These are phyloP conservation scores for Dryobota labecula DNA, from an alignment of 2,888 invertebrate species.

Conservation along the genomic window DNA sequence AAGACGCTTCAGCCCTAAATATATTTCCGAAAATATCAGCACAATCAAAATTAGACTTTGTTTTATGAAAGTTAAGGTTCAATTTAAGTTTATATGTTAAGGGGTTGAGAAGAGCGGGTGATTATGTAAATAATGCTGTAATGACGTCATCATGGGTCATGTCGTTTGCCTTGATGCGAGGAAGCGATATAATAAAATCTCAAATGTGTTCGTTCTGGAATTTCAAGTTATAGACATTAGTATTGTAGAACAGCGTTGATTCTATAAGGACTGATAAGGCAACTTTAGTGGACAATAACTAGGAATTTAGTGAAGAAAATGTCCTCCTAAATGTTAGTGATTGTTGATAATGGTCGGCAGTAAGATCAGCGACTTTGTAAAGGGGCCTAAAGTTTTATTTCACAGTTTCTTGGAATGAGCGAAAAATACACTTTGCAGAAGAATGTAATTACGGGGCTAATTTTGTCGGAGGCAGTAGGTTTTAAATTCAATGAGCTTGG, in stretches of 20 bases:
- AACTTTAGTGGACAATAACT: constrained; percentile 47
- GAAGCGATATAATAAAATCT: constrained; percentile 79
- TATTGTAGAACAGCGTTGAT: constrained; percentile 54
- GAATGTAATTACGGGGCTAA: constrained; percentile 52
- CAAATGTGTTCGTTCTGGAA: constrained; percentile 72
- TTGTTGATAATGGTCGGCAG: constrained; percentile 52
- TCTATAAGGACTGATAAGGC: constrained; percentile 52
- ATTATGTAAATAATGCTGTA: constrained; percentile 85
- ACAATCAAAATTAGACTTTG: constrained; percentile 60
- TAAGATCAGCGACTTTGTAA: constrained; percentile 44
- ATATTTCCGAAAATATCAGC: constrained; percentile 58
- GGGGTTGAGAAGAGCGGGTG: constrained; percentile 70
- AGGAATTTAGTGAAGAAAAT: constrained; percentile 46
- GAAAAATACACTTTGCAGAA: constrained; percentile 50
- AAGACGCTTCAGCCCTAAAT: constrained; percentile 66
- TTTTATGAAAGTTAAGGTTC: constrained; percentile 50
- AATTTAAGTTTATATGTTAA: constrained; percentile 58
- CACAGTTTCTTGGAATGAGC: constrained; percentile 32
- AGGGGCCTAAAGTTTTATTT: constrained; percentile 54
- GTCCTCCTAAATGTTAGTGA: constrained; percentile 45
- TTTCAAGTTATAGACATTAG: constrained; percentile 65
- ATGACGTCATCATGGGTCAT: constrained; percentile 83
- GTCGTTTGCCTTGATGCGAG: constrained; percentile 79
- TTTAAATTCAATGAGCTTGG: constrained; percentile 40
- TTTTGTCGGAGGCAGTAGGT: constrained; percentile 34